phyloP scores from a whole-genome alignment of 2,797 vertebrate species.

The Synanceia verrucosa region DNA sequence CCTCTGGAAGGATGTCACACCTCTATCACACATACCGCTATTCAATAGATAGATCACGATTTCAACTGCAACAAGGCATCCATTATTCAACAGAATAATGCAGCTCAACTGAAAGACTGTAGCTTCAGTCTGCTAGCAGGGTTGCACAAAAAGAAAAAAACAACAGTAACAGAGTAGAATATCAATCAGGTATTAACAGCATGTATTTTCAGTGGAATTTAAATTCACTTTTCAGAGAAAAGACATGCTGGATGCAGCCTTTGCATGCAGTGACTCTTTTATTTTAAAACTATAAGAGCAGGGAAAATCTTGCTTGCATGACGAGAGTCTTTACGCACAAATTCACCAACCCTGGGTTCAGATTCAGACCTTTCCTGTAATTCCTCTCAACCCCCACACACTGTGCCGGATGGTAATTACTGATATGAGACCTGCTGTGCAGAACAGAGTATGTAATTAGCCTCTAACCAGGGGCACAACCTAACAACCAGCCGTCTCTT shows the following conservation, averaged over 20 bases:
- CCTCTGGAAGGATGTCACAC: conserved; percentile 42
- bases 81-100: conserved; percentile 1
- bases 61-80: conserved; percentile 4
- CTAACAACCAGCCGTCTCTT: conserved; percentile 49
- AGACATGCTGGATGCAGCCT: neutral
- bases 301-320: neutral
- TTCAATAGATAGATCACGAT: neutral
- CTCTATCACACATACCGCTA: conserved; percentile 19
- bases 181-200: neutral
- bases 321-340: neutral
- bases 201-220: neutral
- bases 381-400: conserved; percentile 49
- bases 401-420: conserved; percentile 68
- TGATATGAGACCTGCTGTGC: conserved; percentile 62
- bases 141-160: neutral
- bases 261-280: conserved; percentile 6
- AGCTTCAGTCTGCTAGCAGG: neutral
- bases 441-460: conserved; percentile 66
- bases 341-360: conserved; percentile 19
- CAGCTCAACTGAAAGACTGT: neutral
- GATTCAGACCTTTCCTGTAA: conserved; percentile 56
- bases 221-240: neutral
- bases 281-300: neutral
- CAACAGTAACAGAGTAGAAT: neutral
- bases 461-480: conserved; percentile 55